Base-by-base conservation (phyloP, 2,113 vertebrate genomes). In the Mandrillus leucophaeus region DNA sequence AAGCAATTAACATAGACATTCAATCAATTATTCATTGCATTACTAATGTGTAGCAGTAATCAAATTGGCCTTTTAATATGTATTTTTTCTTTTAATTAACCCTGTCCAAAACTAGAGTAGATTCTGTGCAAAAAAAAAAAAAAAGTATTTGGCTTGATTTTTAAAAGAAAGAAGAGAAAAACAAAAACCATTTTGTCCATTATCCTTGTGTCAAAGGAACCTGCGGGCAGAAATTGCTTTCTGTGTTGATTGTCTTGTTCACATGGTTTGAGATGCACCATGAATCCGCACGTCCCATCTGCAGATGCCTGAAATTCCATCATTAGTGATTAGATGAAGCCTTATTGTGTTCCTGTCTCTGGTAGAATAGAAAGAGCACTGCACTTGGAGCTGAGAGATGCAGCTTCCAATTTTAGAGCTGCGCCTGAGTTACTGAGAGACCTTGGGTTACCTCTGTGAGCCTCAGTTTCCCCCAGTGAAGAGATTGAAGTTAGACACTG, bases 81-180 rank as follows among this genome's bases (percentile, higher is more conserved):
- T 93, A 96, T 97, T 97, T 97, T 97, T 98, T 96, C 85, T 97
- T 98, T 98, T 98, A 98, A 98, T 98, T 98, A 98, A 97, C 90
- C 59, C 84, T 95, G 78, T 92, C 90, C 78, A 93, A 97, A 98
- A 95, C 76, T 88, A 84, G 52, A 97, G 75, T 96, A 94, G 59
- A 95, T 95, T 92, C 55, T 22, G 50, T 82, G 59, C 59, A 93
- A 70, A 20, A 55, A 55, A 55, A 52, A 48, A 55, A 20, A 55
- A 91, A 96, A 97, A 96, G 48, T 79, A 84, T 96, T 97, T n/a
- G 38, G 64, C 75, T 96, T 96, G 76, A 95, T 97, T 93, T 40
- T 35, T 4, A 52, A 89, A 90, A n/a, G 57, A 78, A 61, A 17
- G 35, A 59, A 23, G 43, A 23, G 59, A 20, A 20, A 68, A 52